These are phyloP conservation scores for Remorina albescens DNA, from an alignment of 2,797 vertebrate genomes.

Conservation along the genomic window DNA sequence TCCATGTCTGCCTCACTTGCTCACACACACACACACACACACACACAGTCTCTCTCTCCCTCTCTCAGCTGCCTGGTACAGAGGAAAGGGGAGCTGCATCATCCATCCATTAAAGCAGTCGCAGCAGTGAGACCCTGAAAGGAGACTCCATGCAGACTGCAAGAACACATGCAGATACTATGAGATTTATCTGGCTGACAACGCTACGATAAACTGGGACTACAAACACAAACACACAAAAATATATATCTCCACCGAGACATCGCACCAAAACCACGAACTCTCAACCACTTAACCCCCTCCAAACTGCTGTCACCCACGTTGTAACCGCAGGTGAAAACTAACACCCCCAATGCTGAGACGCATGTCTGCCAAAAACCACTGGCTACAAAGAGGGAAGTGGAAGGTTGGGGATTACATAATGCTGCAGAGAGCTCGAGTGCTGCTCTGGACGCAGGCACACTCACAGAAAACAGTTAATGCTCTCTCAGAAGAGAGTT, in stretches of 20 bases:
- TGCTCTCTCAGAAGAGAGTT: conserved; percentile 32
- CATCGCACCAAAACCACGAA: conserved; percentile 71
- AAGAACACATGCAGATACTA: conserved; percentile 51
- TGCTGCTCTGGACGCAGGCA: conserved; percentile 48
- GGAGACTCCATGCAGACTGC: conserved; percentile 68
- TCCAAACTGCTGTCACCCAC: conserved; percentile 69
- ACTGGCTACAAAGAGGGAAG: conserved; percentile 75
- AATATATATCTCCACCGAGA: conserved; percentile 41
- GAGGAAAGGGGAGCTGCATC: conserved; percentile 76
- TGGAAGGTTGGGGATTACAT: conserved; percentile 77
- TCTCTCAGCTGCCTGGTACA: conserved; percentile 46
- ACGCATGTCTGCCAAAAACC: conserved; percentile 66
- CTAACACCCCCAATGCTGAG: conserved; percentile 68
- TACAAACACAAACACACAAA: neutral
- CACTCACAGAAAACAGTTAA: conserved; percentile 44
- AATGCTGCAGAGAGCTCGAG: conserved; percentile 72
- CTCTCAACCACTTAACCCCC: conserved; percentile 68
- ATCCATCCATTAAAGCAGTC: conserved; percentile 77
- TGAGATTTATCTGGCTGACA: conserved; percentile 36
- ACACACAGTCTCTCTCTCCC: too few species aligned
- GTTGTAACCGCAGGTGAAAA: conserved; percentile 76
- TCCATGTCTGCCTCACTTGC: conserved; percentile 47
- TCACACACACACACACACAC: conserved; percentile 35
- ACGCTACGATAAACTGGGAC: conserved; percentile 19
- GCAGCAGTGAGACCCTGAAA: conserved; percentile 71